phyloP scores from a whole-genome alignment of 1,140 invertebrate species.

The Bilobella aurantiaca region DNA sequence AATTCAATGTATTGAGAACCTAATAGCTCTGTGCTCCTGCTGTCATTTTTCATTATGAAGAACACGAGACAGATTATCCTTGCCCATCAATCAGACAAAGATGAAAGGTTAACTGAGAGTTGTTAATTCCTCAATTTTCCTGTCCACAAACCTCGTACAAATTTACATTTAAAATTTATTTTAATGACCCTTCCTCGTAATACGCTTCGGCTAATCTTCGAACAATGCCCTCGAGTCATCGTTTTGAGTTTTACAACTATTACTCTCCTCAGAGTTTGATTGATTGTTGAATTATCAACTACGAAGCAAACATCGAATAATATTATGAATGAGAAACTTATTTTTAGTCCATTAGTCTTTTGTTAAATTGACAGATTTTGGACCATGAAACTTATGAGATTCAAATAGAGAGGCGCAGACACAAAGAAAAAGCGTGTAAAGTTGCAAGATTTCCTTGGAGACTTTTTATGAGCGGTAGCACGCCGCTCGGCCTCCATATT shows the following conservation, averaged over 20 bases:
- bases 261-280: no score
- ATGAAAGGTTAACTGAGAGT: neutral
- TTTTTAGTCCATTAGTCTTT: neutral
- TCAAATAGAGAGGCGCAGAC: neutral
- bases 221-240: no score
- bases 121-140: no score
- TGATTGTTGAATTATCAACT: neutral
- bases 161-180: neutral
- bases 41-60: constrained; percentile 2
- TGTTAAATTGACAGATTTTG: constrained; percentile 2
- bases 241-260: no score
- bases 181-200: no score
- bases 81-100: constrained; percentile 2
- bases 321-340: constrained; percentile 2
- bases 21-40: neutral
- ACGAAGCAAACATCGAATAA: neutral
- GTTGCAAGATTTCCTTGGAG: constrained; percentile 33
- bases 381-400: neutral
- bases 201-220: no score
- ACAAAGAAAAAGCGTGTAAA: neutral
- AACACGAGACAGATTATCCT: neutral
- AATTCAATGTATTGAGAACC: neutral
- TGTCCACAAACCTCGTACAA: no score
- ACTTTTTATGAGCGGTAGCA: constrained; percentile 35
- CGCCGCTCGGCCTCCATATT: constrained; percentile 32